Base-by-base conservation (phyloP, 2,888 invertebrate genomes). In the Sphaeridia pumilis region DNA sequence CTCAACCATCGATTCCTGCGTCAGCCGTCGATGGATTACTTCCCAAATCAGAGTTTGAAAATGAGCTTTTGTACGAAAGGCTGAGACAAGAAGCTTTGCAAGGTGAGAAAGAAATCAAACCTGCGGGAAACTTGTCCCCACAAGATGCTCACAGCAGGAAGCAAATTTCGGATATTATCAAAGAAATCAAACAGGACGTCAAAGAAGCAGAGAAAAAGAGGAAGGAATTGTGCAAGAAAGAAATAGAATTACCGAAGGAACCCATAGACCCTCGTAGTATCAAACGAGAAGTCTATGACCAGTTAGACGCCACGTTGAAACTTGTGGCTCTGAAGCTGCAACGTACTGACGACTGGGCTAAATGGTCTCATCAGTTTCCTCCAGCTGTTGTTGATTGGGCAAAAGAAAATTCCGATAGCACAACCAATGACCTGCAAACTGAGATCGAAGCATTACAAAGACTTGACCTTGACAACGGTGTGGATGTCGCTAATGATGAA, bases 1-100 rank as follows among this genome's bases (percentile, higher is more conserved):
- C n/a, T n/a, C n/a, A n/a, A n/a, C 7, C 7, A 5, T 5, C 7
- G 4, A 38, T 38, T 38, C 38, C 38, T 5, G 38, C 41, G 7
- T 7, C 41, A 2, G 26, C 51, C 34, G 47, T 48, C 26, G 41
- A 57, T 4, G 52, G 49, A 10, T 57, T 59, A 2, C 59, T 57
- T n/a, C 50, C 55, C n/a, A 51, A 56, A 24, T 42, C 36, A 2
- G 52, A 47, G 21, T 22, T 21, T 3, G 43, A 47, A 41, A 48
- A 48, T 31, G 46, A 51, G 27, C 14, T 24, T 20, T 46, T 45
- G 20, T 51, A 45, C 27, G 46, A 51, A 36, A 25, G 28, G 25
- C 35, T 31, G 24, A 10, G 44, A 2, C 34, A 35, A 20, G 38
- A 20, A 20, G 24, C 25, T 20, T 20, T 21, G 12, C 21, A 43